Evolutionary conservation across 1,140 invertebrate species (phyloP), one percentile per base, ranked within the genome.

Genomic region (Myzus persicae): DNA sequence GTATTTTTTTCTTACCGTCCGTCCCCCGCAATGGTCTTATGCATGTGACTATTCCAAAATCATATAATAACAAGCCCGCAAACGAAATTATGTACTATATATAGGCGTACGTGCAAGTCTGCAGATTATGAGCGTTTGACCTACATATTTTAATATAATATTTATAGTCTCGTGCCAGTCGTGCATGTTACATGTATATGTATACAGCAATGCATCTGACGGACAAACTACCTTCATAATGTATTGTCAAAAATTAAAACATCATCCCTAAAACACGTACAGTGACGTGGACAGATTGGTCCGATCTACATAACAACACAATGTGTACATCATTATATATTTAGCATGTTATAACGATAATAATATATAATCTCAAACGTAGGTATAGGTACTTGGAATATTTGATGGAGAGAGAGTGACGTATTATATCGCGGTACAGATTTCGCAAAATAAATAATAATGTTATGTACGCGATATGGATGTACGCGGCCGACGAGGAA

Each of bases 51-150:
- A 36, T 40, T 91, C 90, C 67, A 76, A 82, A 51, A 51, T 31
- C 87, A 26, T 51, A n/a, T 44, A 76, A 76, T 14, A 18, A 76
- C n/a, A n/a, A 91, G 26, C 90, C 54, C 42, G 59, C 31, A 31
- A 36, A 76, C 40, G 24, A 26, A 40, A 59, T 76, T 38, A 24
- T 59, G 59, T 59, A 38, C 26, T 51, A 24, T 90, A 90, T 40
- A 90, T 81, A 81, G 8, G 44, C 36, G 42, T 92, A 92, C 76
- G 91, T 40, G 42, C 59, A 76, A n/a, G 36, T 81, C 91, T 36
- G 59, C 31, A 51, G 36, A 81, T 92, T 92, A 48, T 40, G 42
- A 51, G n/a, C 91, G 76, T 82, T 48, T 92, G 91, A 92, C 91
- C 91, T 92, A 84, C 59, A 76, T n/a, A 76, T 76, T 76, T n/a